Evolutionary conservation across 2,888 invertebrate species (phyloP).

Genomic region (Mesodorylaimus sp.): DNA sequence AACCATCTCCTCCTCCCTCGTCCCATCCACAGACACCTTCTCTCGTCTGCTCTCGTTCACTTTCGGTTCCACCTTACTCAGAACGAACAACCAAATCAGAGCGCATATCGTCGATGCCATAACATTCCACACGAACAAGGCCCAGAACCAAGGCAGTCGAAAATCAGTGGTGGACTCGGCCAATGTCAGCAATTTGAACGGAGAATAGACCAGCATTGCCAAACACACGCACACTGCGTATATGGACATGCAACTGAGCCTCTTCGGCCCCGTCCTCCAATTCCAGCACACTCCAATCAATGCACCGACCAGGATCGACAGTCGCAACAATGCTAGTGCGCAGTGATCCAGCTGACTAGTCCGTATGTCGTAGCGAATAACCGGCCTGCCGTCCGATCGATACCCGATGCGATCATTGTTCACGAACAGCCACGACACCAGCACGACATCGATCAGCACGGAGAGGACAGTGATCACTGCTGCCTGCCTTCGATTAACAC

Average conservation of each 20-base stretch:
- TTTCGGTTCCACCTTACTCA: constrained; percentile 18
- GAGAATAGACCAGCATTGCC: constrained; percentile 6
- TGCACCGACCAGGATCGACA: background rate
- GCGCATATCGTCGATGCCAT: background rate
- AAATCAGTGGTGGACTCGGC: background rate
- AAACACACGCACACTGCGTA: background rate
- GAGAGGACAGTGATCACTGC: no score
- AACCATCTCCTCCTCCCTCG: no score
- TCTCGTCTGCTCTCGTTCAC: no score
- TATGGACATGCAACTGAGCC: background rate
- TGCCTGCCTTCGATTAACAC: no score
- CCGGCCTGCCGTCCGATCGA: no score
- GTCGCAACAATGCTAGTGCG: background rate
- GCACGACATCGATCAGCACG: no score
- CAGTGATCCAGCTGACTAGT: background rate
- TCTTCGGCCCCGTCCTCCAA: background rate
- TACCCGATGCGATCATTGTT: no score
- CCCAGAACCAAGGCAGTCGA: constrained; percentile 4
- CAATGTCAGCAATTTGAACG: background rate
- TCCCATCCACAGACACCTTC: no score
- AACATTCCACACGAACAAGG: background rate
- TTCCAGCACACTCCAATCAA: background rate
- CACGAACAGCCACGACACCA: no score
- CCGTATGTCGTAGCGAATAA: no score
- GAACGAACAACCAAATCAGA: constrained; percentile 15